These are phyloP conservation scores for Aphis craccivora DNA, from an alignment of 1,140 invertebrate genomes.

Conservation along the genomic window DNA sequence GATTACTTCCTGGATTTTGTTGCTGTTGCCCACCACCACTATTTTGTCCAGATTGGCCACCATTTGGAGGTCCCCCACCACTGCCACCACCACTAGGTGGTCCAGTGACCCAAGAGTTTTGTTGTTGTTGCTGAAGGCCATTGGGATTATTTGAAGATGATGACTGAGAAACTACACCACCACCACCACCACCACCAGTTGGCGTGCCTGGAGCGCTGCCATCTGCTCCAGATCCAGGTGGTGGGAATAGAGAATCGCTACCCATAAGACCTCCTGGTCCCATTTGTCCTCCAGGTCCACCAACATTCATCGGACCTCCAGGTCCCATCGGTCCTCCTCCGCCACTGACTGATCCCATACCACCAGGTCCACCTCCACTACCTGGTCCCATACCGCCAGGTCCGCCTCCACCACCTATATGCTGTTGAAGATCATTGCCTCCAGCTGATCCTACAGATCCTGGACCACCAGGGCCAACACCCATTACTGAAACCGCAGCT, in stretches of 20 bases:
- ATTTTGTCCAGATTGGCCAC: not conserved
- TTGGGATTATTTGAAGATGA: conserved; percentile 56
- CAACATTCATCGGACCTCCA: not conserved
- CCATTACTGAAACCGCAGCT: conserved; percentile 11
- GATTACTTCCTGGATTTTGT: conserved; percentile 28
- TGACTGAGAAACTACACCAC: not conserved
- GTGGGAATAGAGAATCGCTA: conserved; percentile 65
- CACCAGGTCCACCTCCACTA: not conserved
- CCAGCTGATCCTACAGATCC: conserved; percentile 65
- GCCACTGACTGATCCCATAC: not conserved
- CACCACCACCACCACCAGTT: not conserved
- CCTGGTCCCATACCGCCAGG: conserved; percentile 25
- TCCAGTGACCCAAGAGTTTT: conserved; percentile 11
- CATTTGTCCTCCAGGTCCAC: conserved; percentile 63
- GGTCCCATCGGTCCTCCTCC: not conserved
- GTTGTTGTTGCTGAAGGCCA: conserved; percentile 33
- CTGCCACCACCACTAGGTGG: not conserved
- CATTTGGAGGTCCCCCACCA: conserved; percentile 15
- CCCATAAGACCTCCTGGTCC: conserved; percentile 71
- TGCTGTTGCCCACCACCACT: not conserved
- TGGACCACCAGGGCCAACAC: conserved; percentile 63
- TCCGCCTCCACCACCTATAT: not conserved
- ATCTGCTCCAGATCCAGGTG: conserved; percentile 72
- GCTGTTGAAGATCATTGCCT: conserved; percentile 58
- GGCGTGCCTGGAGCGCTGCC: conserved; percentile 77